Base-by-base conservation (phyloP, 2,888 invertebrate species). In the Hypercompe scribonia region DNA sequence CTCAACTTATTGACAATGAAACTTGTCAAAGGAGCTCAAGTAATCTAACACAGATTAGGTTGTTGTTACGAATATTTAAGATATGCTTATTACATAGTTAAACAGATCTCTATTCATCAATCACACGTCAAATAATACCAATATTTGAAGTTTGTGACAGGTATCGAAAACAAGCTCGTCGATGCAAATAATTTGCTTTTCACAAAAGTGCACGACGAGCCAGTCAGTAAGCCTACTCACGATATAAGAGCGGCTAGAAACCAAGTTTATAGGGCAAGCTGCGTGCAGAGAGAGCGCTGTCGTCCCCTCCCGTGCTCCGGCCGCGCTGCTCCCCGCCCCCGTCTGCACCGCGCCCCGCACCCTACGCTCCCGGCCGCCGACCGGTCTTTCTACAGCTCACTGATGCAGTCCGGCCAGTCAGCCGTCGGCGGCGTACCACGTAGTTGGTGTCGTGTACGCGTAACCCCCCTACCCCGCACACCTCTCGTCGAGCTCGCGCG, bases 231-330 rank as follows among this genome's bases (percentile, higher is more conserved):
- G 89, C 90, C 90, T 90, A 89, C 92, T 89, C 92, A 85, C 90
- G 90, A 86, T 89, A 88, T 84, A 89, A 90, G 90, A 90, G 90
- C 90, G 85, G 84, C 84, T 90, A 90, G 89, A 90, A 92, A 91
- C 88, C 91, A 90, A 92, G 91, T 93, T 92, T 92, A 88, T 92
- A 92, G 94, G 92, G 90, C 92, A 89, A 86, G 87, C 88, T 87
- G 90, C 87, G 88, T 80, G 80, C 83, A 85, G 89, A 84, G 89
- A 84, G 86, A 85, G 85, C 84, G 82, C 76, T 68, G 76, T 72
- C 78, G 65, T 75, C 79, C 76, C 77, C 70, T 74, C 71, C 79
- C 50, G 10, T 24, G n/a, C 50, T 24, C 79, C 70, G 72, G 67
- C 72, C 68, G 58, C 67, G 67, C 72, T 74, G 63, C 71, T 70